These are phyloP conservation scores for Thalpophila matura DNA, from an alignment of 2,888 invertebrate genomes.

Conservation along the genomic window DNA sequence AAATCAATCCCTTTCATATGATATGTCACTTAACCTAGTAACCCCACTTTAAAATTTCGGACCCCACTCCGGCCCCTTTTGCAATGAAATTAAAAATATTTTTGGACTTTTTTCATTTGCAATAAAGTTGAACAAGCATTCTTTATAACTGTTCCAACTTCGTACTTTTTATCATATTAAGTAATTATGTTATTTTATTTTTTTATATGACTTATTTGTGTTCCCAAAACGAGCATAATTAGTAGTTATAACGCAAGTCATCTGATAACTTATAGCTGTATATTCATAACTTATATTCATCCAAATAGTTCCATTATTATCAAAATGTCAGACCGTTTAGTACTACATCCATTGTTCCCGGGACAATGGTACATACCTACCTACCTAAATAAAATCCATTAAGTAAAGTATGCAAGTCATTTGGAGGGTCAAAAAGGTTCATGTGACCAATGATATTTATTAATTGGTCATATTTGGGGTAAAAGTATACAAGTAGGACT, in stretches of 20 bases:
- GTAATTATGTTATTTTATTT: too few species aligned
- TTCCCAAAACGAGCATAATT: neutral
- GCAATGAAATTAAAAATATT: too few species aligned
- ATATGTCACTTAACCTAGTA: too few species aligned
- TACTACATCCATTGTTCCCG: conserved; percentile 9
- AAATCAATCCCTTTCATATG: too few species aligned
- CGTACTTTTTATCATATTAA: too few species aligned
- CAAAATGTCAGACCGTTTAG: conserved; percentile 42
- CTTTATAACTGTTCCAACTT: too few species aligned
- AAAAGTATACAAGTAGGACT: conserved; percentile 18
- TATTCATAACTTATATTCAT: conserved; percentile 8
- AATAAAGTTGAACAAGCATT: too few species aligned
- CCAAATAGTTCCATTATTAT: conserved; percentile 25
- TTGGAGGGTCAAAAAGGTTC: conserved; percentile 49
- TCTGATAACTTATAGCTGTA: neutral
- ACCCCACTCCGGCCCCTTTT: too few species aligned
- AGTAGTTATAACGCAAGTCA: conserved; percentile 21
- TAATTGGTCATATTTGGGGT: conserved; percentile 27
- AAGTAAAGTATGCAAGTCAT: conserved; percentile 52
- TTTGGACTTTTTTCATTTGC: too few species aligned
- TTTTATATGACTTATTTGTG: neutral
- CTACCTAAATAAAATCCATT: conserved; percentile 57
- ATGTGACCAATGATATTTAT: conserved; percentile 33
- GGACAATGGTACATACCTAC: too few species aligned
- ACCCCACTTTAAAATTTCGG: too few species aligned